Conservation (phyloP, 2,113 vertebrate genomes). For the Rousettus leschenaultii region DNA sequence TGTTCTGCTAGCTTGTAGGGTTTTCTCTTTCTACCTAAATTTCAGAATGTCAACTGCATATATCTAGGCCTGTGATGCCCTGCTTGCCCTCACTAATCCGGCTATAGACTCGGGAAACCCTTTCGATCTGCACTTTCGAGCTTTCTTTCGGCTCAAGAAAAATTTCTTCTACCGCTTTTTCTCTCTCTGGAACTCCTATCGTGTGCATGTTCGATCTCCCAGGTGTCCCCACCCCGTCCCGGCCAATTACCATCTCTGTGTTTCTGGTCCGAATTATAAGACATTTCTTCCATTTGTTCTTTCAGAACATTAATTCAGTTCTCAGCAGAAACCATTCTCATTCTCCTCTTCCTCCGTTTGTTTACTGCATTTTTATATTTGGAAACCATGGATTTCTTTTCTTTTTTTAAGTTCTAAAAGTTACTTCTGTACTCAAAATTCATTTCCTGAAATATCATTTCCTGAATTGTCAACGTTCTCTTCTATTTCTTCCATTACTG, state of each 20-base stretch:
- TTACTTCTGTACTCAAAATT: not conserved
- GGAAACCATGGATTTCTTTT: not conserved
- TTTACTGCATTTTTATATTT: slow-evolving; percentile 18
- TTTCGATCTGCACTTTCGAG: not conserved
- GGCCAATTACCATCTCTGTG: not conserved
- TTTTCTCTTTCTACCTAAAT: not conserved
- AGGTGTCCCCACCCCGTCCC: not conserved
- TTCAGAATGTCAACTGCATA: not conserved
- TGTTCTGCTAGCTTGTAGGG: not conserved
- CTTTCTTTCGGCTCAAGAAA: not conserved
- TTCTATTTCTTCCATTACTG: not conserved
- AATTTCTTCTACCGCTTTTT: not conserved
- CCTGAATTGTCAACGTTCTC: not conserved
- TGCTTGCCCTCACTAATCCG: fast-evolving
- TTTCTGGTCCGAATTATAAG: not conserved
- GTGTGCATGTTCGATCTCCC: not conserved
- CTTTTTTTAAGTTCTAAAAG: not conserved
- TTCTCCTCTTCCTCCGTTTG: not conserved
- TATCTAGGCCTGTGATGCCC: not conserved
- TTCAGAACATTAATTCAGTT: slow-evolving; percentile 22
- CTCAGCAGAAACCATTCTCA: not conserved
- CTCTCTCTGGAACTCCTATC: not conserved
- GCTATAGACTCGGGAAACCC: not conserved
- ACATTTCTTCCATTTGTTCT: not conserved
- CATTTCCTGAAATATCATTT: not conserved